phyloP scores from a whole-genome alignment of 30 jellyfish, hydroid and myxozoan species.

The Turritopsis dohrnii region DNA sequence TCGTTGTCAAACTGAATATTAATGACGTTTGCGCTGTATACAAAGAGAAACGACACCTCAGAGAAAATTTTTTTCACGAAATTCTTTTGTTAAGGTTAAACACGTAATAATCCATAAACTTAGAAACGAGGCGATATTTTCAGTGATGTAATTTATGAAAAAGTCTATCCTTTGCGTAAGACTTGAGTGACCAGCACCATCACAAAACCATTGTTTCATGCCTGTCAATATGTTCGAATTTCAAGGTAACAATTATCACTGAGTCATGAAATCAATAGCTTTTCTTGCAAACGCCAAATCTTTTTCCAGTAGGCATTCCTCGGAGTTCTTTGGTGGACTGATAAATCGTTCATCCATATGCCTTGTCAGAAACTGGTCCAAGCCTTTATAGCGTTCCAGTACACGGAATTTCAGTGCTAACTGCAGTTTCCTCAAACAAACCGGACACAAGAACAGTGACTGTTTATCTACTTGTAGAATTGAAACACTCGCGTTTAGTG shows the following conservation, averaged over 20 bases:
- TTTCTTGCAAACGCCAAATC: neutral
- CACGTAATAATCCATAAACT: no score
- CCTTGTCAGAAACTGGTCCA: slow-evolving; percentile 15
- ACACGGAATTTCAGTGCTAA: slow-evolving; percentile 49
- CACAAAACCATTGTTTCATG: no score
- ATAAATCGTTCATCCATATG: slow-evolving; percentile 20
- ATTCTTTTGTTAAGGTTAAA: no score
- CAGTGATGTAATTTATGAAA: no score
- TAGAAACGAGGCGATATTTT: no score
- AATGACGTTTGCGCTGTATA: no score
- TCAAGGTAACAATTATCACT: slow-evolving; percentile 1
- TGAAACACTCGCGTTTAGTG: slow-evolving; percentile 59
- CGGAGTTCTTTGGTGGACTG: neutral
- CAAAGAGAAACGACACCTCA: no score
- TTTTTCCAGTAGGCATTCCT: neutral
- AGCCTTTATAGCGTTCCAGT: slow-evolving; percentile 45
- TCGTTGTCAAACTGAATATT: no score
- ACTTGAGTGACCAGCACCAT: no score
- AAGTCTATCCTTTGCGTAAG: no score
- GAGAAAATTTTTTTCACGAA: no score
- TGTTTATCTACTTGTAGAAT: slow-evolving; percentile 65
- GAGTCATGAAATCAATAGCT: slow-evolving; percentile 4
- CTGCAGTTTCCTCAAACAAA: slow-evolving; percentile 92
- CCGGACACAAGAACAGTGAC: slow-evolving; percentile 82
- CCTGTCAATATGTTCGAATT: no score